Evolutionary conservation across 2,113 vertebrate species (phyloP).

Genomic region (Chrysemys picta): DNA sequence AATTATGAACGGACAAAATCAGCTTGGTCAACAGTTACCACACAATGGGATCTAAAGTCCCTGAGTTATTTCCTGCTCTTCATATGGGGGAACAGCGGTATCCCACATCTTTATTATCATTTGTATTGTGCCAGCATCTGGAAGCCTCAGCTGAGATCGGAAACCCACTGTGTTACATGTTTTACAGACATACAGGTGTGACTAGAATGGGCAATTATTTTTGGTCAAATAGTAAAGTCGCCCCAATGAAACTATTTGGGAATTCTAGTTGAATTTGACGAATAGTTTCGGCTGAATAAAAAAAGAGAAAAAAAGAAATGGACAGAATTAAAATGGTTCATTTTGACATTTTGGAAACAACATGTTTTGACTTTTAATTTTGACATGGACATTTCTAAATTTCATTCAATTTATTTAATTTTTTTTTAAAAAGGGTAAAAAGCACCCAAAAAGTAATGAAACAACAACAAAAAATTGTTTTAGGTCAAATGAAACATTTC

Average conservation of each 20-base stretch:
- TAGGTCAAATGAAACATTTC: not conserved
- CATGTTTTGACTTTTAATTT: not conserved
- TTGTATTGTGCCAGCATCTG: not conserved
- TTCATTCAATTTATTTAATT: not conserved
- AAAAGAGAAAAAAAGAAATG: not conserved
- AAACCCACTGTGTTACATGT: not conserved
- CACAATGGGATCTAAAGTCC: not conserved
- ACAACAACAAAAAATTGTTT: not conserved
- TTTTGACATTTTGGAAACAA: not conserved
- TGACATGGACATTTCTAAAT: not conserved
- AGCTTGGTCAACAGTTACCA: not conserved
- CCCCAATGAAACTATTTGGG: not conserved
- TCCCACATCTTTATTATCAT: not conserved
- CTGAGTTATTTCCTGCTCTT: not conserved
- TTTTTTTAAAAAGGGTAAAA: not conserved
- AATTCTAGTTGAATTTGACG: not conserved
- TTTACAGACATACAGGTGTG: not conserved
- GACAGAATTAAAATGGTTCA: not conserved
- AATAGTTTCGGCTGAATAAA: not conserved
- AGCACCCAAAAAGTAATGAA: not conserved
- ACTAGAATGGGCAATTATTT: not conserved
- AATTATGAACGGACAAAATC: not conserved
- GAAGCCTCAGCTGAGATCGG: not conserved
- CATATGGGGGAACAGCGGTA: not conserved
- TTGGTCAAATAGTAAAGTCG: not conserved